Base-by-base conservation (phyloP, 2,113 vertebrate genomes). In the Spermophilus dauricus region DNA sequence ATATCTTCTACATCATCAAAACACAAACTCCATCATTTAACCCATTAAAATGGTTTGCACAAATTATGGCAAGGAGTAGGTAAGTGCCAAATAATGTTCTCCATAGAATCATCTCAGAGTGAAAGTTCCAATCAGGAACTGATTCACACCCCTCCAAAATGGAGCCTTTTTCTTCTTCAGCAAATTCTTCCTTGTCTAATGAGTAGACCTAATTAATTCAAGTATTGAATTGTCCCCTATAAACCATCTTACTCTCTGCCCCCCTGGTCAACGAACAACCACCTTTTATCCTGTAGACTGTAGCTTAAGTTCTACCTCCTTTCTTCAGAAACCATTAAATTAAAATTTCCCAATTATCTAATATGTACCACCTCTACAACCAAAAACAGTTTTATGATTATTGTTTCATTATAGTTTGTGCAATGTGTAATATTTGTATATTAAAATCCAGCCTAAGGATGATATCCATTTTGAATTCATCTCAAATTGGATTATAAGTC, bases 181-280 rank as follows among this genome's bases (percentile, higher is more conserved):
- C 24, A 92, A 96, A 67, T 32, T 6, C 24, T 89, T 96, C n/a
- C 53, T 92, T 76, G 24, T 86, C 11, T n/a, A 85, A 13, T 45
- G 32, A 92, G 22, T 14, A 63, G 37, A 61, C 1, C 22, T 51
- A 73, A 77, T 94, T 84, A 93, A 89, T 77, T 30, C 11, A 83
- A 75, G 1, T 58, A 76, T 70, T 70, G 63, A 1, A 30, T 24
- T 61, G 32, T 86, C 69, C 17, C 0, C 45, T 39, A 56, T 4
- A 91, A 91, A 30, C 8, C 32, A 37, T 42, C 7, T 56, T 69
- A 37, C 5, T 75, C 6, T 18, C 56, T 20, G 56, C 48, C 39
- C 7, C 32, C 75, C 8, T 69, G 51, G 2, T 76, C 32, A 28
- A 5, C 28, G 16, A 67, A 10, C 37, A 82, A 32, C 7, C 9